Evolutionary conservation across 2,113 vertebrate species (phyloP).

Genomic region (Pelvicachromis taeniatus): DNA sequence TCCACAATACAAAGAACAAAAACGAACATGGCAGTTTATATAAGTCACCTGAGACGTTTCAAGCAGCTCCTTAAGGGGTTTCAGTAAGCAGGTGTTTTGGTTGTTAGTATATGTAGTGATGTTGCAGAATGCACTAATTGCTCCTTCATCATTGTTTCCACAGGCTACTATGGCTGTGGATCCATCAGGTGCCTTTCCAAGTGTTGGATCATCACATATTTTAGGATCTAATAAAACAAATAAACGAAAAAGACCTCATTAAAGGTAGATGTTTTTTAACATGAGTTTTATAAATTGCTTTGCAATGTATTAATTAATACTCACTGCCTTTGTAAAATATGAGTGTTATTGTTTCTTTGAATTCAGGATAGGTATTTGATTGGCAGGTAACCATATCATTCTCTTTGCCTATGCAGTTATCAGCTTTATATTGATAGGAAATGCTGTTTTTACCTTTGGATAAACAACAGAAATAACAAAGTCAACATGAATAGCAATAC

Average conservation of each 20-base stretch:
- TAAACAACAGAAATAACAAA: not conserved
- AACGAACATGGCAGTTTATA: not conserved
- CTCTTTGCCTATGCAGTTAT: accelerated
- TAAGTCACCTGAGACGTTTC: not conserved
- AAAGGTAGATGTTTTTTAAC: not conserved
- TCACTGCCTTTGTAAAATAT: not conserved
- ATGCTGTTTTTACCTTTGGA: not conserved
- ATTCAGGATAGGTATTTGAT: not conserved
- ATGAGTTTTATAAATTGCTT: not conserved
- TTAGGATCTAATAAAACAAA: too few relatives aligned
- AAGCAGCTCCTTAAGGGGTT: not conserved
- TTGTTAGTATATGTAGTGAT: accelerated
- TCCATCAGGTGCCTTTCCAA: accelerated
- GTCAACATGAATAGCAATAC: not conserved
- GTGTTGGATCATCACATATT: too few relatives aligned
- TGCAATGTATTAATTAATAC: not conserved
- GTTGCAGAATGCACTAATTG: not conserved
- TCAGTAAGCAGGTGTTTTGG: accelerated
- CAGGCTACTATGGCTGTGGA: not conserved
- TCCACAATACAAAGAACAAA: not conserved
- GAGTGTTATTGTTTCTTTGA: not conserved
- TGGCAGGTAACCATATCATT: not conserved
- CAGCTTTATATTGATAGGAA: not conserved
- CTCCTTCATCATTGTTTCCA: accelerated
- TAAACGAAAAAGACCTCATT: not conserved